phyloP scores from a whole-genome alignment of 2,113 vertebrate species.

The Cheilinus undulatus region DNA sequence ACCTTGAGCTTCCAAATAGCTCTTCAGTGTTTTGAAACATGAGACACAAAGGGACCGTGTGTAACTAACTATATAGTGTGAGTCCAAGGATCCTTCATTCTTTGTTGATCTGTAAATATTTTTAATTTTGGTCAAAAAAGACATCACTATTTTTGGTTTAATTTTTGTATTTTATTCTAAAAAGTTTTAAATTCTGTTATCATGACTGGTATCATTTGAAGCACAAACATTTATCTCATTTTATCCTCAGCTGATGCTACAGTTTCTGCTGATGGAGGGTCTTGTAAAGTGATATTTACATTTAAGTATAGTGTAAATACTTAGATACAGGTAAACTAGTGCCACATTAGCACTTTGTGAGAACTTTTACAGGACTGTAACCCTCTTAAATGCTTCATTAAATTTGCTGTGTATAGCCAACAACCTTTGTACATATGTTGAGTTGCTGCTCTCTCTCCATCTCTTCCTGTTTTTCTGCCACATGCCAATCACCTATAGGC shows the following conservation, averaged over 20 bases:
- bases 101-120: too few relatives aligned
- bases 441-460: conserved; percentile 33
- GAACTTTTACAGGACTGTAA: neutral
- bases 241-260: too few relatives aligned
- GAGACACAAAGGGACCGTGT: neutral
- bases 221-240: too few relatives aligned
- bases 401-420: conserved; percentile 3
- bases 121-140: too few relatives aligned
- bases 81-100: neutral
- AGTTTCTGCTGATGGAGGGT: too few relatives aligned
- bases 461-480: conserved; percentile 24
- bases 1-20: conserved; percentile 41
- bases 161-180: too few relatives aligned
- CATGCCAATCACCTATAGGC: conserved; percentile 32
- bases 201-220: too few relatives aligned
- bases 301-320: neutral
- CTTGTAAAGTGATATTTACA: neutral
- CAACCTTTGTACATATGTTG: conserved; percentile 35
- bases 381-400: conserved; percentile 17
- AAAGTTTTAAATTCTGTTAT: too few relatives aligned
- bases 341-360: neutral
- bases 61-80: too few relatives aligned
- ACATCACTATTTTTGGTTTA: too few relatives aligned
- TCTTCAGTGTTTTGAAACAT: conserved; percentile 30
- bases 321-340: neutral